Evolutionary conservation across 2,888 invertebrate genomes (phyloP).

Genomic region (Erpobdella octoculata): DNA sequence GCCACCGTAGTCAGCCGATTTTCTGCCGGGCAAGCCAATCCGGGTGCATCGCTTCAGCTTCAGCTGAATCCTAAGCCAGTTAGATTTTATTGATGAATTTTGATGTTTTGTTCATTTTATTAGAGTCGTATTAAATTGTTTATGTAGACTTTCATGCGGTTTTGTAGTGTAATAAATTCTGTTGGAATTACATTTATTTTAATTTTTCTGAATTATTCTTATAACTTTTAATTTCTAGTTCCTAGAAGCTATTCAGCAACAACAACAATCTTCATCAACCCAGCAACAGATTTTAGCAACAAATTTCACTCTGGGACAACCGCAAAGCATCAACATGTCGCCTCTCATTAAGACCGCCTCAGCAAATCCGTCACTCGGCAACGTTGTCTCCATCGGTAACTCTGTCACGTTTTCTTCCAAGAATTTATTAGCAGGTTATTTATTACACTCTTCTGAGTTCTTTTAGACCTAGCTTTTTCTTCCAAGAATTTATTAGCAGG

Average conservation of each 20-base stretch:
- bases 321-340: neutral
- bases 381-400: too few relatives aligned
- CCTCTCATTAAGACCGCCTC: neutral
- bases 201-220: too few relatives aligned
- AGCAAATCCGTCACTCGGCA: neutral
- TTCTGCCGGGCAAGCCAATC: neutral
- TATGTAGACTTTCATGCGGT: neutral
- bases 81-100: neutral
- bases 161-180: too few relatives aligned
- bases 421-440: neutral
- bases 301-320: neutral
- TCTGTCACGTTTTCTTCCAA: neutral
- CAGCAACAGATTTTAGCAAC: neutral
- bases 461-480: neutral
- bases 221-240: too few relatives aligned
- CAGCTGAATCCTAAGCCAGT: too few relatives aligned
- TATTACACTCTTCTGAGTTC: too few relatives aligned
- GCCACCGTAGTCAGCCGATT: neutral
- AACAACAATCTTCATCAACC: neutral
- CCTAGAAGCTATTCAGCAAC: neutral
- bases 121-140: neutral
- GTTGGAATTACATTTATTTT: too few relatives aligned
- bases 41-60: slow-evolving; percentile 7
- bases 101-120: neutral
- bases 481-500: too few relatives aligned